Evolutionary conservation across 30 jellyfish, hydroid and myxozoan species (phyloP).

Genomic region (Chrysaora quinquecirrha): DNA sequence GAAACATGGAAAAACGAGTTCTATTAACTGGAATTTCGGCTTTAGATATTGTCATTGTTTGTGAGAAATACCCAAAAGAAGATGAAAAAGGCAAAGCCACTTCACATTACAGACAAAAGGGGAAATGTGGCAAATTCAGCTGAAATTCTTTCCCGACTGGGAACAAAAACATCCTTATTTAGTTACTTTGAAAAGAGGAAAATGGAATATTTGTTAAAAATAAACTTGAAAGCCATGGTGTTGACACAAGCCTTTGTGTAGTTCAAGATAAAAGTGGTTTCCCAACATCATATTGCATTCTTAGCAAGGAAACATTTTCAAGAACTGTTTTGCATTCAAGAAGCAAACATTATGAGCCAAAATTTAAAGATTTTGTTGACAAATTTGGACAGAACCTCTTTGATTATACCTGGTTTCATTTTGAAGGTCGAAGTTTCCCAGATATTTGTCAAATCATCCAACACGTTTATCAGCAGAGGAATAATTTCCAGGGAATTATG

Average conservation of each 20-base stretch:
- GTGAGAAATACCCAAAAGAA: conserved; percentile 66
- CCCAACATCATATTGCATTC: conserved; percentile 69
- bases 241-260: conserved; percentile 33
- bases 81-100: conserved; percentile 66
- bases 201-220: conserved; percentile 40
- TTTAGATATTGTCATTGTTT: not conserved
- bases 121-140: conserved; percentile 88
- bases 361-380: conserved; percentile 35
- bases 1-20: too few relatives aligned
- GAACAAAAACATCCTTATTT: conserved; percentile 31
- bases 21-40: not conserved
- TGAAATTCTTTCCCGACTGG: conserved; percentile 58
- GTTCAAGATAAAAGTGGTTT: conserved; percentile 12
- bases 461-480: not conserved
- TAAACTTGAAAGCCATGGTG: conserved; percentile 32
- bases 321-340: conserved; percentile 68
- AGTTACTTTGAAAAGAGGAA: conserved; percentile 32
- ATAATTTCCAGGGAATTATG: not conserved
- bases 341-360: conserved; percentile 42
- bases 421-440: conserved; percentile 64
- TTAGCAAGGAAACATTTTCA: conserved; percentile 44
- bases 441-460: conserved; percentile 13
- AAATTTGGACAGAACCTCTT: not conserved
- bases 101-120: conserved; percentile 61
- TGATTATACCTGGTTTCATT: conserved; percentile 58